These are phyloP conservation scores for Thymelicus acteon DNA, from an alignment of 2,888 invertebrate species.

Conservation along the genomic window DNA sequence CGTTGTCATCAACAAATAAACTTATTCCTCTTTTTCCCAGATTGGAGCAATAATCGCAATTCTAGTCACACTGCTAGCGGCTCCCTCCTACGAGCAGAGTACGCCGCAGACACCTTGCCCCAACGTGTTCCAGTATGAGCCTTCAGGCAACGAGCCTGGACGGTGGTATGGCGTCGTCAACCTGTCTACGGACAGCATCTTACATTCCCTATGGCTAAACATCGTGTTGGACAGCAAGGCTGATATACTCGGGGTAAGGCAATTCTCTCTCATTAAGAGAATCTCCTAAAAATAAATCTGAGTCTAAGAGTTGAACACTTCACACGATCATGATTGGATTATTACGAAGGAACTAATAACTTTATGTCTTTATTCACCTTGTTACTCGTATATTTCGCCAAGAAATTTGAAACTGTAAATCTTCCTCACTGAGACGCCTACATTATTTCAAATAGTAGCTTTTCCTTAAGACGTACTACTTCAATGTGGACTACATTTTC, in stretches of 20 bases:
- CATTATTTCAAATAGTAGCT: too few relatives aligned
- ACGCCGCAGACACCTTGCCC: slow-evolving; percentile 84
- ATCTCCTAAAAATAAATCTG: neutral
- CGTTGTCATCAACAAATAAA: too few relatives aligned
- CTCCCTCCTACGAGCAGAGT: slow-evolving; percentile 60
- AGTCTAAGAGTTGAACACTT: neutral
- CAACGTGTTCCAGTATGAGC: slow-evolving; percentile 84
- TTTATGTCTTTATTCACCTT: neutral
- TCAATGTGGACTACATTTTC: too few relatives aligned
- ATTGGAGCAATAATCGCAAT: slow-evolving; percentile 49
- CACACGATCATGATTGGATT: neutral
- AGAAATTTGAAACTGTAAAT: too few relatives aligned
- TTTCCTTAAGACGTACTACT: too few relatives aligned
- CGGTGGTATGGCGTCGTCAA: slow-evolving; percentile 87
- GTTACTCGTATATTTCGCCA: too few relatives aligned
- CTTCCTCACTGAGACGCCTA: too few relatives aligned
- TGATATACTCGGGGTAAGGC: slow-evolving; percentile 85
- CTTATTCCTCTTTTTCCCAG: slow-evolving; percentile 46
- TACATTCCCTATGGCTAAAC: slow-evolving; percentile 85
- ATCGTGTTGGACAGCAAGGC: slow-evolving; percentile 84
- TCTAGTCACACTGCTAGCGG: slow-evolving; percentile 56
- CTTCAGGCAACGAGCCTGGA: slow-evolving; percentile 79
- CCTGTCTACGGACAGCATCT: slow-evolving; percentile 81
- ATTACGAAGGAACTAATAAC: neutral
- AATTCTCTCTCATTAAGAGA: too few relatives aligned